Conservation (phyloP, 2,113 vertebrate species). For the Falco punctatus region DNA sequence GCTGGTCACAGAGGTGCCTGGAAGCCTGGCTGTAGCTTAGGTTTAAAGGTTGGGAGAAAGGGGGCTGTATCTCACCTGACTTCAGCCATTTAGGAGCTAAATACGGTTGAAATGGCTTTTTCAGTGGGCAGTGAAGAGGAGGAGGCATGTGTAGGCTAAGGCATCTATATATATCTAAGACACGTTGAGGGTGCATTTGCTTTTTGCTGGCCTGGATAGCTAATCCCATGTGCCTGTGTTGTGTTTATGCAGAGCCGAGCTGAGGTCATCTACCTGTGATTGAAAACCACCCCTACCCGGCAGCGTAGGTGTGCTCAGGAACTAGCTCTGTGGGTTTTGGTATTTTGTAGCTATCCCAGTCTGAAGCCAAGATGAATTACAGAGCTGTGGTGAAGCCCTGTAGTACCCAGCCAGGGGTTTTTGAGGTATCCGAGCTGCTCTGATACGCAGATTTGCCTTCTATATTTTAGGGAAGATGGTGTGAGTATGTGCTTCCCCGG, state of each 20-base stretch:
- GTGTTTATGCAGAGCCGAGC: not conserved
- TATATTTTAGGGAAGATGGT: not conserved
- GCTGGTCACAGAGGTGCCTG: not conserved
- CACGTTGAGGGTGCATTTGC: fast-evolving
- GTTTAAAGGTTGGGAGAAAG: not conserved
- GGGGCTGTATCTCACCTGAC: not conserved
- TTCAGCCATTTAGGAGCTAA: not conserved
- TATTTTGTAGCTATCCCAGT: not conserved
- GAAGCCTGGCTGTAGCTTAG: not conserved
- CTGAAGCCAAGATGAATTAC: not conserved
- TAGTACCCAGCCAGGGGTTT: not conserved
- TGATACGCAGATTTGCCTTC: not conserved
- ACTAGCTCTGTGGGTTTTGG: not conserved
- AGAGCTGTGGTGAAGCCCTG: not conserved
- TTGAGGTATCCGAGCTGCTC: not conserved
- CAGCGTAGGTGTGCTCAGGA: not conserved
- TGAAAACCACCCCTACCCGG: not conserved
- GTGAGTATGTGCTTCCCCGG: not conserved
- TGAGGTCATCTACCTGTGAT: fast-evolving
- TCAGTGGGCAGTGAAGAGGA: not conserved
- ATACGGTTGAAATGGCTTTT: not conserved
- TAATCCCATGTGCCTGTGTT: not conserved
- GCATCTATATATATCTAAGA: not conserved
- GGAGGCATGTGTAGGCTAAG: fast-evolving
- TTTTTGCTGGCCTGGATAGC: not conserved